Evolutionary conservation across 2,797 vertebrate species (phyloP).

Genomic region (Takifugu rubripes): DNA sequence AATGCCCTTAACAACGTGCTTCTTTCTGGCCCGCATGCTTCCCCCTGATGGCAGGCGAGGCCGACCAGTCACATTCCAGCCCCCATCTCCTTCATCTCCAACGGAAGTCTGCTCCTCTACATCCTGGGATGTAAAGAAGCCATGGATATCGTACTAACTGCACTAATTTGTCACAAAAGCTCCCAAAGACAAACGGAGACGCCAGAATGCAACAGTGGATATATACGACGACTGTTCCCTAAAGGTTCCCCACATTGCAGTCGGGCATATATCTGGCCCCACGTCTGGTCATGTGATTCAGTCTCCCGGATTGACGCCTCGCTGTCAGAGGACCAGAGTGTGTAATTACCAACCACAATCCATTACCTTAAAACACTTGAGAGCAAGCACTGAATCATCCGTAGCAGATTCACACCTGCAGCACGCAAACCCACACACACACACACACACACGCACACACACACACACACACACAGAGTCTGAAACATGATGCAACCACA

Average conservation of each 20-base stretch:
- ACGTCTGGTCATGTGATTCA: neutral
- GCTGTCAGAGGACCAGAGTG: neutral
- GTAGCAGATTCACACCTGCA: neutral
- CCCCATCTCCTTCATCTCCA: too few relatives aligned
- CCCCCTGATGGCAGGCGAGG: too few relatives aligned
- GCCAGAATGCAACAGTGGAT: too few relatives aligned
- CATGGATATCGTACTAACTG: too few relatives aligned
- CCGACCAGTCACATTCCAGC: too few relatives aligned
- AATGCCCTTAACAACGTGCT: too few relatives aligned
- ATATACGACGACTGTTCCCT: too few relatives aligned
- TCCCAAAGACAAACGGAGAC: too few relatives aligned
- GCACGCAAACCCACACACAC: neutral
- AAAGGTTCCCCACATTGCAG: neutral
- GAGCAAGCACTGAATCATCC: neutral
- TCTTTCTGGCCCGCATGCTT: too few relatives aligned
- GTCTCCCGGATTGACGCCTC: neutral
- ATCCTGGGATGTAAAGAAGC: too few relatives aligned
- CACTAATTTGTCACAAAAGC: too few relatives aligned
- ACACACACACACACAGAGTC: neutral
- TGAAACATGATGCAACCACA: neutral
- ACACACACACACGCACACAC: neutral
- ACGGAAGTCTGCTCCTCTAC: too few relatives aligned
- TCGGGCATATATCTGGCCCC: neutral
- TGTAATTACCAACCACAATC: neutral
- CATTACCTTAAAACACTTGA: neutral